Evolutionary conservation across 2,797 vertebrate species (phyloP).

Genomic region (Huso huso): DNA sequence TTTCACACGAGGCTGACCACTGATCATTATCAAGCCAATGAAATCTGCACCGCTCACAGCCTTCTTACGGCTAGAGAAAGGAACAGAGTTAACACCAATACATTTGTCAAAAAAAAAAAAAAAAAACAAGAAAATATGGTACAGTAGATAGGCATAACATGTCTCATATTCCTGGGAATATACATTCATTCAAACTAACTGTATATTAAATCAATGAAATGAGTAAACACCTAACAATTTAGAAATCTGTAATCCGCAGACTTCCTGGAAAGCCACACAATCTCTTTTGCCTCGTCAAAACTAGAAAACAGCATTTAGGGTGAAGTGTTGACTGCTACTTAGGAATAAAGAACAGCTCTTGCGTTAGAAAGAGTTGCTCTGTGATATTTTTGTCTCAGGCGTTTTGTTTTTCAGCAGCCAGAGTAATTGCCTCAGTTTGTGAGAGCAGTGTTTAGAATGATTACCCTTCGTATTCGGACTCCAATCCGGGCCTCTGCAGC

Average conservation of each 20-base stretch:
- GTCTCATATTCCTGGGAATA: too few species aligned
- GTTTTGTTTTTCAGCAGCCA: constrained; percentile 63
- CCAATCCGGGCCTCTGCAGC: constrained; percentile 42
- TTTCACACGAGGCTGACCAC: constrained; percentile 56
- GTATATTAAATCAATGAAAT: too few species aligned
- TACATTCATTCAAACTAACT: too few species aligned
- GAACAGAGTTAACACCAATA: too few species aligned
- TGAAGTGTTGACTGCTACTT: constrained; percentile 43
- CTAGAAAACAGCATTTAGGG: constrained; percentile 68
- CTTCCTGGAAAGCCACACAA: constrained; percentile 66
- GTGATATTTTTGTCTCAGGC: constrained; percentile 57
- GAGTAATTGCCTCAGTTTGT: constrained; percentile 57
- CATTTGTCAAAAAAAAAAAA: too few species aligned
- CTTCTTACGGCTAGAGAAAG: not conserved
- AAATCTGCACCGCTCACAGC: constrained; percentile 62
- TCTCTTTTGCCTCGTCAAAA: constrained; percentile 71
- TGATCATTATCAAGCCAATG: constrained; percentile 77
- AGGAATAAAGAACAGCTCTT: constrained; percentile 49
- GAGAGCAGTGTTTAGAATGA: constrained; percentile 56
- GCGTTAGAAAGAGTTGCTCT: constrained; percentile 58
- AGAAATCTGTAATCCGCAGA: constrained; percentile 5
- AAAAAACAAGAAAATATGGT: too few species aligned
- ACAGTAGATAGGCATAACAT: constrained; percentile 27
- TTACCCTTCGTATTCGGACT: constrained; percentile 58
- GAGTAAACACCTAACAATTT: too few species aligned